phyloP scores from a whole-genome alignment of 2,113 vertebrate species.

The Guaruba guarouba region DNA sequence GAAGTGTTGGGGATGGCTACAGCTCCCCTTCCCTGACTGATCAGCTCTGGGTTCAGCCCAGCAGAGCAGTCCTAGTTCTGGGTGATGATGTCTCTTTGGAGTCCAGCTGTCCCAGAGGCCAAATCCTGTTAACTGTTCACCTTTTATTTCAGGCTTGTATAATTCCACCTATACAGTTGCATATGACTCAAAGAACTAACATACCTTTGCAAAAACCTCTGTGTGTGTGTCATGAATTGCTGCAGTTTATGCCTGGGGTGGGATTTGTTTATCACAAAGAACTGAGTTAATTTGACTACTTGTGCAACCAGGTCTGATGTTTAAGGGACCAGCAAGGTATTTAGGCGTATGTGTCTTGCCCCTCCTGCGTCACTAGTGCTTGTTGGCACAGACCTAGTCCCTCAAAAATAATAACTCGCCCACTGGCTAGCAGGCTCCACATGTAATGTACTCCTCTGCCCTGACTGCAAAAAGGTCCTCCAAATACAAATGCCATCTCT shows the following conservation, averaged over 20 bases:
- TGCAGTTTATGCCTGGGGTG: neutral
- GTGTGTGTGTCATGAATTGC: neutral
- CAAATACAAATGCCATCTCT: neutral
- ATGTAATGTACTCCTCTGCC: neutral
- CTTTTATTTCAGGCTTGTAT: neutral
- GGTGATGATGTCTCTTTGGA: neutral
- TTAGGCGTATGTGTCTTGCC: neutral
- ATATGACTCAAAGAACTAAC: neutral
- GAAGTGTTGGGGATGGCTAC: neutral
- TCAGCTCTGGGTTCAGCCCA: neutral
- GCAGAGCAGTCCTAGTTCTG: neutral
- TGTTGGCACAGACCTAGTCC: neutral
- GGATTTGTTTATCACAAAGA: neutral
- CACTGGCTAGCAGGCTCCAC: neutral
- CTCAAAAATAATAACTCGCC: fast-evolving
- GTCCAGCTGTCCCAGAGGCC: neutral
- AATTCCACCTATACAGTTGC: neutral
- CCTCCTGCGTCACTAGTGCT: neutral
- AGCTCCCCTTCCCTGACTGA: neutral
- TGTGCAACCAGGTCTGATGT: neutral
- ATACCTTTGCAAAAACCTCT: neutral
- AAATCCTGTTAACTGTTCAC: neutral
- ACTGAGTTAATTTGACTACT: neutral
- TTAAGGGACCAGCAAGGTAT: neutral
- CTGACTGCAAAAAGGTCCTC: neutral